Evolutionary conservation across 2,888 invertebrate species (phyloP), one percentile per base, ranked within the genome.

Genomic region (Aproaerema taeniolella): DNA sequence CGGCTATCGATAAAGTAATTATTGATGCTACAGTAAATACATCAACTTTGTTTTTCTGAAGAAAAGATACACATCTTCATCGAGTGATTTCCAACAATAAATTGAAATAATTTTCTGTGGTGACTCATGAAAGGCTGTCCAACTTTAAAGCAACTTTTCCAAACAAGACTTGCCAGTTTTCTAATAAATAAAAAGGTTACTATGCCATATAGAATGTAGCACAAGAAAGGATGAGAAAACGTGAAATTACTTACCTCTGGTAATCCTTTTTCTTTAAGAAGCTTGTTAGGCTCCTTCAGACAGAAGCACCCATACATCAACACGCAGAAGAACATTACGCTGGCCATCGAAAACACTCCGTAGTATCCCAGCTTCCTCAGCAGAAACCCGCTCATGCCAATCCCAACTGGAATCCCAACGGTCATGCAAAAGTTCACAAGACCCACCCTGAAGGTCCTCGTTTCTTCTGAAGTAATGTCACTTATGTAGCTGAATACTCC

Each of bases 291-390:
- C 58, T 95, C 95, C 41, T 91, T 89, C 47, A 95, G 87, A 39
- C 89, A 88, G 43, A 91, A 89, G 31, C 90, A 80, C 0, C 94
- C 94, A 53, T 95, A 95, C 28, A 89, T 59, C 37, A 95, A 88
- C 28, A 93, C 91, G 30, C 93, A 57, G 4, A 91, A 53, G 33
- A 89, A 80, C 53, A 83, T 47, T 1, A 52, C 51, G 2, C 69
- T 56, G 0, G 85, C 85, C 57, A 75, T 68, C 1, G 74, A 58
- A 46, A 87, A 87, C 41, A 87, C 67, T 26, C 78, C 82, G 44
- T 87, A 87, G 47, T 85, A 88, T 1, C 87, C 87, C 59, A 83
- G 58, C 24, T 52, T 68, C 39, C 69, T 62, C 14, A 85, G 48
- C 30, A 90, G 54, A 7, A 86, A 62, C 0, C 90, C 90, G 46